These are phyloP conservation scores for Euglossa dilemma DNA, from an alignment of 1,140 invertebrate genomes.

Conservation along the genomic window DNA sequence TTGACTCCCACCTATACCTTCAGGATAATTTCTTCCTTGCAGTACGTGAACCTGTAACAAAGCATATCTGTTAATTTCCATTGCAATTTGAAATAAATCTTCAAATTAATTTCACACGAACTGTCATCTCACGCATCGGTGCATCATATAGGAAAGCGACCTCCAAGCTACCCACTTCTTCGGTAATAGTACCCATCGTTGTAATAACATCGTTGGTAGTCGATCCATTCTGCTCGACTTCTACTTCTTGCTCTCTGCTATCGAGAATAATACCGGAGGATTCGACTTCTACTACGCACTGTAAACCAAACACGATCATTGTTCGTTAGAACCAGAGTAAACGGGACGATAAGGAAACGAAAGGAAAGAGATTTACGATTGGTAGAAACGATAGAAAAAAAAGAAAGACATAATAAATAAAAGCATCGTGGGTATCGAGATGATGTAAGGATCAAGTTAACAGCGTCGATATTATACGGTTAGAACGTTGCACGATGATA, in stretches of 20 bases:
- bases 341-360: background rate
- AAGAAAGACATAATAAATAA: background rate
- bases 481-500: background rate
- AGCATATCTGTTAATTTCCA: too few species aligned
- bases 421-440: too few species aligned
- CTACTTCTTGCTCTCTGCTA: slow-evolving; percentile 75
- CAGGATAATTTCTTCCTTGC: slow-evolving; percentile 91
- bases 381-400: background rate
- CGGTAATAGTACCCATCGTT: slow-evolving; percentile 71
- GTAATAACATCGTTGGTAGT: slow-evolving; percentile 74
- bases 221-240: slow-evolving; percentile 73
- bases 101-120: slow-evolving; percentile 65
- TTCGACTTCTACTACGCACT: slow-evolving; percentile 81
- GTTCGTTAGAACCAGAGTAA: background rate
- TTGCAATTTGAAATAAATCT: too few species aligned
- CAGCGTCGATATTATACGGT: background rate
- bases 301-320: background rate
- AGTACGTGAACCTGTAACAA: slow-evolving; percentile 87
- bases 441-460: background rate
- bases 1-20: slow-evolving; percentile 89
- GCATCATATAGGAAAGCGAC: slow-evolving; percentile 94
- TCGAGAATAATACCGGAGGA: slow-evolving; percentile 74
- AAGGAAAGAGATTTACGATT: background rate
- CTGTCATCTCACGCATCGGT: slow-evolving; percentile 93
- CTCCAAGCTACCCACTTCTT: slow-evolving; percentile 90